Base-by-base conservation (phyloP, 2,888 invertebrate species). In the Drosophila meridiana region DNA sequence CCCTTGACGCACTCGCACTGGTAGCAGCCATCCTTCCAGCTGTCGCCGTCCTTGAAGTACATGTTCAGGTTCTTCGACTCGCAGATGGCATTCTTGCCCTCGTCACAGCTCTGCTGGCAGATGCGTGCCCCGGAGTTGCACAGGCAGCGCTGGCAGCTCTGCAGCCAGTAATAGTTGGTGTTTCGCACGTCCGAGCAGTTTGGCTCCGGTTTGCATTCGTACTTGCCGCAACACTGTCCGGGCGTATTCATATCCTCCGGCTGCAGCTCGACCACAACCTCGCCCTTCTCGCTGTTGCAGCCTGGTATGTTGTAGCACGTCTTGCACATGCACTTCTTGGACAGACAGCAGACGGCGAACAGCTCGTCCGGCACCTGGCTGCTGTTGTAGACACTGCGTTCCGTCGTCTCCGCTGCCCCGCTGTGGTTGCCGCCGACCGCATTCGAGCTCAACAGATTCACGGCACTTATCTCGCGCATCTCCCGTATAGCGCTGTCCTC, bases 201-300 rank as follows among this genome's bases (percentile, higher is more conserved):
- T 0, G 93, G 93, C 45, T 94, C 92, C 2, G 91, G 89, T 72
- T 93, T 94, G 69, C 93, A 93, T 45, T 93, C 92, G 79, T 93
- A 93, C 14, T 93, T 92, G n/a, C 95, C 94, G 70, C 94, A 94
- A 76, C 94, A 94, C 71, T 94, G 94, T 3, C 92, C 93, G 3
- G 93, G 93, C 30, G 83, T 88, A 34, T 91, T 85, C 79, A 85
- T 90, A 0, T 89, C 79, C 71, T 92, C 92, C 11, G 88, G 86
- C 61, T 74, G 47, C 38, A 90, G 70, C 67, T 92, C 93, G 6
- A 92, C 82, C 6, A 92, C 85, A 1, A 93, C 91, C 50, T 92
- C 81, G 1, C 82, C 84, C 14, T 73, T 61, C 0, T 71, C 68
- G 40, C 78, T 77, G 32, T 86, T 78, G 65, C 93, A 93, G 61